phyloP scores from a whole-genome alignment of 1,140 invertebrate species.

The Apis laboriosa region DNA sequence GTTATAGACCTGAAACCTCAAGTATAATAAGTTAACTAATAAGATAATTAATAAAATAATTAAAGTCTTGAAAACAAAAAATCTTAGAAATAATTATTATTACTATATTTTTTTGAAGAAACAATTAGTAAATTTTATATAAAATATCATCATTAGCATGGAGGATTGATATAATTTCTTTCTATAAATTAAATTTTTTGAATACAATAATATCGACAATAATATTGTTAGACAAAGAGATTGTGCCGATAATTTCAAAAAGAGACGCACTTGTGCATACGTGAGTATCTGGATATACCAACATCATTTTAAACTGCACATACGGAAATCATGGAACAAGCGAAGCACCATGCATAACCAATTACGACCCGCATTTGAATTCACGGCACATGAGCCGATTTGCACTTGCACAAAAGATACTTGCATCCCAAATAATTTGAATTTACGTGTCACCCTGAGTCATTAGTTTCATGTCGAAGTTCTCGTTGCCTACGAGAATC shows the following conservation, averaged over 20 bases:
- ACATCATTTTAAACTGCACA: slow-evolving; percentile 54
- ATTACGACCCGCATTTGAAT: slow-evolving; percentile 55
- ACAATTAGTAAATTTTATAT: not conserved
- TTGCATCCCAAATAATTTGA: slow-evolving; percentile 47
- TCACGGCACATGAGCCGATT: slow-evolving; percentile 47
- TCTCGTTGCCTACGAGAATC: too few species aligned
- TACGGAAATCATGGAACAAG: slow-evolving; percentile 56
- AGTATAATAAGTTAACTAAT: too few species aligned
- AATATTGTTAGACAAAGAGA: not conserved
- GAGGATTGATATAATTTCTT: not conserved
- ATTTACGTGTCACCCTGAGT: slow-evolving; percentile 32
- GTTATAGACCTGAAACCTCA: too few species aligned
- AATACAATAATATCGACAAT: not conserved
- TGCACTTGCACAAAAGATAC: slow-evolving; percentile 58
- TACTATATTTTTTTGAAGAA: not conserved
- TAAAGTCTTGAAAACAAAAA: too few species aligned
- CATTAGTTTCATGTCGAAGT: slow-evolving; percentile 13
- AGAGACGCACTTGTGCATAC: not conserved
- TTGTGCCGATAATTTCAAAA: slow-evolving; percentile 13
- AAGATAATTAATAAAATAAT: too few species aligned
- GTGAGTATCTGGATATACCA: not conserved
- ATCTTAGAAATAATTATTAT: too few species aligned
- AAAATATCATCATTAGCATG: not conserved
- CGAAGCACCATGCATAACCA: slow-evolving; percentile 57
- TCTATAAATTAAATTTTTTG: not conserved